These are phyloP conservation scores for Willisornis vidua DNA, from an alignment of 2,113 vertebrate genomes.

Conservation along the genomic window DNA sequence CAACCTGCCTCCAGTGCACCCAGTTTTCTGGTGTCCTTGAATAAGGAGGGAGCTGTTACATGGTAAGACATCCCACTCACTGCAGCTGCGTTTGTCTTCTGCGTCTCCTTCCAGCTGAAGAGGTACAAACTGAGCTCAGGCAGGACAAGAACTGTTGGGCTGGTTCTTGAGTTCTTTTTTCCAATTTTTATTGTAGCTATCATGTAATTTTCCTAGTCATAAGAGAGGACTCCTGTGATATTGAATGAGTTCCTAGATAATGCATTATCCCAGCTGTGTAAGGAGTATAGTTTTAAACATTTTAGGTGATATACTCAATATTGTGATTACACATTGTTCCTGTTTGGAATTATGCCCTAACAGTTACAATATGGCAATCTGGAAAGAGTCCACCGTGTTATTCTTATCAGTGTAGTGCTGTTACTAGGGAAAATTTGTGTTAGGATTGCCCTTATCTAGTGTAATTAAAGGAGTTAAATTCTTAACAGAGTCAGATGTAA, in stretches of 20 bases:
- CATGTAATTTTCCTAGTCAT: not conserved
- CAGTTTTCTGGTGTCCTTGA: not conserved
- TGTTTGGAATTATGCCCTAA: not conserved
- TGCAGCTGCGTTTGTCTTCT: not conserved
- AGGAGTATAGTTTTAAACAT: not conserved
- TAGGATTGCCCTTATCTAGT: not conserved
- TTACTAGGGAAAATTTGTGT: not conserved
- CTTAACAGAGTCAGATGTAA: not conserved
- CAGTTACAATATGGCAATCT: not conserved
- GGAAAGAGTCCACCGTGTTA: not conserved
- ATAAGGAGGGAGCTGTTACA: not conserved
- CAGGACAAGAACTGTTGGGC: not conserved
- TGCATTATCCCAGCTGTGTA: not conserved
- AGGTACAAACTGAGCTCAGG: not conserved
- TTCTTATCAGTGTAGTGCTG: not conserved
- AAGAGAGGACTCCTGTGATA: not conserved
- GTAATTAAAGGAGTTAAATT: not conserved
- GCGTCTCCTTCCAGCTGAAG: not conserved
- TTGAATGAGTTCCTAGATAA: not conserved
- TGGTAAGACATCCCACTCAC: fast-evolving
- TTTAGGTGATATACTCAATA: not conserved
- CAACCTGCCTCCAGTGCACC: not conserved
- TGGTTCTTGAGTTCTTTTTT: not conserved
- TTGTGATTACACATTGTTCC: not conserved
- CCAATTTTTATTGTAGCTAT: not conserved